Base-by-base conservation (phyloP, 2,888 invertebrate species). In the Drosophila subsilvestris region DNA sequence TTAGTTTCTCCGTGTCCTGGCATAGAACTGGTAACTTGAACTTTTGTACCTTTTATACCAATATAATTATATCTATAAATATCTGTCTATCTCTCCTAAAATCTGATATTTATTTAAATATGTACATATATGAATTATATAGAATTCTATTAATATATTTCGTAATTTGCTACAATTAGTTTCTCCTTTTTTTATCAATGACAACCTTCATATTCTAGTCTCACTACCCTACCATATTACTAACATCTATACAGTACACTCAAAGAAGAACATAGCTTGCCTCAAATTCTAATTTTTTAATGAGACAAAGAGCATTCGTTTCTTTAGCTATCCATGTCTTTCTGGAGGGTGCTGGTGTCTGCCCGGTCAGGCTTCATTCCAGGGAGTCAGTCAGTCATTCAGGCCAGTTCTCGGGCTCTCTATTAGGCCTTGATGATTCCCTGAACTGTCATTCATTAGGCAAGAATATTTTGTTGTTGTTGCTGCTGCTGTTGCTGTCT, bases 221-320 rank as follows among this genome's bases (percentile, higher is more conserved):
- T 0, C 1, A 14, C 17, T 7, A 22, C n/a, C 2, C n/a, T 0
- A 20, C 3, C 3, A 6, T 17, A 3, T 0, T 0, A 18, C 0
- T 0, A 2, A 8, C 7, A 10, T n/a, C 6, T 0, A 7, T 20
- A 62, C 43, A 42, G 72, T 48, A 18, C 6, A 20, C 47, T 25
- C 18, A 17, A 49, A 49, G 22, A 37, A 53, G 42, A 47, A 53
- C 17, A 42, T 25, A 37, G 17, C 43, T 3, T 10, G 48, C 51
- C 65, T 63, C n/a, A 49, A 67, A 68, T 53, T 65, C 60, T 57
- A 76, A 78, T 70, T 76, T 75, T 78, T 74, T 78, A 80, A 84
- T 80, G 69, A 84, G 69, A 37, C 76, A 76, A 80, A 84, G 71
- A 74, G 68, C 57, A 10, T 72, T 56, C 60, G 14, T 57, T 56